Conservation (phyloP, 2,888 invertebrate genomes). For the Entomobrya multifasciata region DNA sequence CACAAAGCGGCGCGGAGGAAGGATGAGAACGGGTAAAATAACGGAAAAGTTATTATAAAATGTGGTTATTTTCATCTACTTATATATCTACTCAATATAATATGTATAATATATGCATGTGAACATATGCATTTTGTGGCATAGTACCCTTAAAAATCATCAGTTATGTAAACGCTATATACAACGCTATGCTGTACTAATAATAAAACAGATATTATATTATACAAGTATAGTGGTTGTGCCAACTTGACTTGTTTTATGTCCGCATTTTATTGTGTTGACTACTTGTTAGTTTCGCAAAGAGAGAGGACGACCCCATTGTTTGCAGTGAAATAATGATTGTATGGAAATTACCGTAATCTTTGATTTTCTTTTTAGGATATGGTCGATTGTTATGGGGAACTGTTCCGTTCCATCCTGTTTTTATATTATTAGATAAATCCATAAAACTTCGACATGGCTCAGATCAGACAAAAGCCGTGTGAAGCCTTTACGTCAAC, state of each 20-base stretch:
- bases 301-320: constrained; percentile 20
- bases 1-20: constrained; percentile 7
- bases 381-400: background rate
- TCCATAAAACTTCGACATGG: background rate
- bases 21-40: background rate
- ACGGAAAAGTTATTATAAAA: background rate
- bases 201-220: background rate
- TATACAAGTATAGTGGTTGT: background rate
- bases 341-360: constrained; percentile 30
- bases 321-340: constrained; percentile 34
- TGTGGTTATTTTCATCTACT: background rate
- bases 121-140: background rate
- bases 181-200: background rate
- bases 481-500: background rate
- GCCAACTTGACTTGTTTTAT: constrained; percentile 7
- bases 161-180: too few species aligned
- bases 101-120: background rate
- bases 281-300: constrained; percentile 16
- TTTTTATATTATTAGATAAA: constrained; percentile 3
- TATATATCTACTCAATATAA: background rate
- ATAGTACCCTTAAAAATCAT: too few species aligned
- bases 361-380: constrained; percentile 31
- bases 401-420: background rate
- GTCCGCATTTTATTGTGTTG: constrained; percentile 24
- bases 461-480: background rate